Evolutionary conservation across 2,888 invertebrate species (phyloP).

Genomic region (Microctonus hyperodae): DNA sequence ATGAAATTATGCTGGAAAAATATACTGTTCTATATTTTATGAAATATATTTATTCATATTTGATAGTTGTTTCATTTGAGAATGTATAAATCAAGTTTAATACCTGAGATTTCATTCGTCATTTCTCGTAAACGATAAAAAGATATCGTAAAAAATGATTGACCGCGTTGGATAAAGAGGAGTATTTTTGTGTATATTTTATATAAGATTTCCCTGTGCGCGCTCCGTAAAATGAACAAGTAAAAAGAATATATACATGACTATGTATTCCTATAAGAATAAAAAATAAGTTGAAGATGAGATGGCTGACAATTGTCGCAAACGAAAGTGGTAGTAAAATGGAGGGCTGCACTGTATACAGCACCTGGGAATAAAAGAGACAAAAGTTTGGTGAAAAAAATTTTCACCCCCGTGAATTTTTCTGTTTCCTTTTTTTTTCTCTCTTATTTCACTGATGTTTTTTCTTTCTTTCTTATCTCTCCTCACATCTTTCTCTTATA

Average conservation of each 20-base stretch:
- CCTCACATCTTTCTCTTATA: no score
- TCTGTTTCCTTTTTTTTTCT: neutral
- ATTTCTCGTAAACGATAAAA: conserved; percentile 10
- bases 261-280: no score
- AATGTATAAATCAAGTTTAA: neutral
- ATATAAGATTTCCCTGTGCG: neutral
- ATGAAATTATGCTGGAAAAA: no score
- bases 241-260: no score
- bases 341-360: neutral
- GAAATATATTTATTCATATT: no score
- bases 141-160: conserved; percentile 21
- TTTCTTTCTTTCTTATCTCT: neutral
- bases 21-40: no score
- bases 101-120: neutral
- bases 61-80: no score
- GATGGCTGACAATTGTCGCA: conserved; percentile 20
- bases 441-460: neutral
- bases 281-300: conserved; percentile 7
- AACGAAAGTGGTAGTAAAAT: conserved; percentile 23
- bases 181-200: neutral
- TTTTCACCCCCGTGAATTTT: neutral
- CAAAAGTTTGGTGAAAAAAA: conserved; percentile 22
- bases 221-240: conserved; percentile 4
- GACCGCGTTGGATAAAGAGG: neutral
- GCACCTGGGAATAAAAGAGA: conserved; percentile 16